A percentile compares a stretch with the other conserved stretches of the same genome.
Evolutionary conservation across 2,888 invertebrate species (phyloP).

Genomic region (Coelopa pilipes): DNA sequence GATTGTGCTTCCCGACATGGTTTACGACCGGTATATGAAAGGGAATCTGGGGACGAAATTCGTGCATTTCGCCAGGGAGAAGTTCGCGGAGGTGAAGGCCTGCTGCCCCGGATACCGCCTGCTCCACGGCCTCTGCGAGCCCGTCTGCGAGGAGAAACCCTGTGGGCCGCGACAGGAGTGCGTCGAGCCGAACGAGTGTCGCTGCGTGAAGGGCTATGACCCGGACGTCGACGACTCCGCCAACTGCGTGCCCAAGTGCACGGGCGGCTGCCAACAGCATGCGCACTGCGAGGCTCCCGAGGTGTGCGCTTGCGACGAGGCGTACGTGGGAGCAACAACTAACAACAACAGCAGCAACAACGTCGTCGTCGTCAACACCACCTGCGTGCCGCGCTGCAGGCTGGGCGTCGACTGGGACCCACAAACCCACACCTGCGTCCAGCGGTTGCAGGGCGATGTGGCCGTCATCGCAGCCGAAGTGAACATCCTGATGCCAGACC

Average conservation of each 20-base stretch:
- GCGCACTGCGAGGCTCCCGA: conserved; percentile 52
- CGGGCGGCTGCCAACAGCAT: conserved; percentile 51
- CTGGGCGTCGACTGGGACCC: conserved; percentile 15
- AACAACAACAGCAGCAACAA: conserved; percentile 46
- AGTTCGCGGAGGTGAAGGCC: conserved; percentile 52
- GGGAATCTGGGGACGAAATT: neutral
- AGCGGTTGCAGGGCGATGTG: conserved; percentile 14
- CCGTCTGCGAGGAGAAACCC: conserved; percentile 63
- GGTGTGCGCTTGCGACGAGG: conserved; percentile 69
- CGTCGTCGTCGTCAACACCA: conserved; percentile 48
- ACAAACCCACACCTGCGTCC: conserved; percentile 1
- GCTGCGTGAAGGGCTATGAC: conserved; percentile 48
- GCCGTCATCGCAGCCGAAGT: conserved; percentile 25
- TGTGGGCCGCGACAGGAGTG: conserved; percentile 51
- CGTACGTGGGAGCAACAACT: conserved; percentile 61
- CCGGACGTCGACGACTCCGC: conserved; percentile 56
- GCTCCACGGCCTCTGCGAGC: conserved; percentile 61
- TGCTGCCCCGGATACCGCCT: conserved; percentile 59
- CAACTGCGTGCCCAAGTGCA: conserved; percentile 59
- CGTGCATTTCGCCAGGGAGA: conserved; percentile 44
- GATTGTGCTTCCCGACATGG: neutral
- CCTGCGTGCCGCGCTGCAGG: conserved; percentile 43
- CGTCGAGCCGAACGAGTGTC: conserved; percentile 53
- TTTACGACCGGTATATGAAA: neutral
- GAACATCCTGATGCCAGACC: conserved; percentile 8